A percentile compares a stretch with the other conserved stretches of the same genome.
These are phyloP conservation scores for Oreortyx pictus DNA, from an alignment of 2,797 vertebrate species.

Conservation along the genomic window DNA sequence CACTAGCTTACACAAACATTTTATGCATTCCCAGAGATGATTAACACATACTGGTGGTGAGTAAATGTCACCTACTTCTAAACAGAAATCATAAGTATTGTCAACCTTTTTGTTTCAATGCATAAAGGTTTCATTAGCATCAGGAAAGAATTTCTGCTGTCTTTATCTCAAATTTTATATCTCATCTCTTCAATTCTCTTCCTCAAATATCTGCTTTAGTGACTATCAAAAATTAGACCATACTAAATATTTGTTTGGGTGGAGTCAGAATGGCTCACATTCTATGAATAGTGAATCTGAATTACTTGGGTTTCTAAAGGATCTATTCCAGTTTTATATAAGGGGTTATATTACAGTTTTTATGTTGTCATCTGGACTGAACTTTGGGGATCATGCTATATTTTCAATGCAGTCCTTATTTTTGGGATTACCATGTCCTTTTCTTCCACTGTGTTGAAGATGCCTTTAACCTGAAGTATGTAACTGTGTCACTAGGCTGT, in stretches of 20 bases:
- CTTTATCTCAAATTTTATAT: not conserved
- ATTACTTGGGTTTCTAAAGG: not conserved
- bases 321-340: not conserved
- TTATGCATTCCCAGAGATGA: not conserved
- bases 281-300: not conserved
- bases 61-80: not conserved
- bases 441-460: not conserved
- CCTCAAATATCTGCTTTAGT: not conserved
- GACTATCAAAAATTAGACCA: not conserved
- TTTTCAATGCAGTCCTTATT: not conserved
- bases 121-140: not conserved
- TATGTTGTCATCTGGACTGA: not conserved
- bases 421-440: not conserved
- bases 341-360: not conserved
- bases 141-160: not conserved
- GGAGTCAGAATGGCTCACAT: not conserved
- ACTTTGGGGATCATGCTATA: rapidly evolving
- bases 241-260: not conserved
- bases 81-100: not conserved
- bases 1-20: not conserved
- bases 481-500: not conserved
- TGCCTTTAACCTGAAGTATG: not conserved
- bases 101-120: not conserved
- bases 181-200: not conserved
- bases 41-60: not conserved